Percentiles rank a stretch among this genome's conserved stretches.
Conservation (phyloP, 1,140 invertebrate genomes). For the Calycopis cecrops region DNA sequence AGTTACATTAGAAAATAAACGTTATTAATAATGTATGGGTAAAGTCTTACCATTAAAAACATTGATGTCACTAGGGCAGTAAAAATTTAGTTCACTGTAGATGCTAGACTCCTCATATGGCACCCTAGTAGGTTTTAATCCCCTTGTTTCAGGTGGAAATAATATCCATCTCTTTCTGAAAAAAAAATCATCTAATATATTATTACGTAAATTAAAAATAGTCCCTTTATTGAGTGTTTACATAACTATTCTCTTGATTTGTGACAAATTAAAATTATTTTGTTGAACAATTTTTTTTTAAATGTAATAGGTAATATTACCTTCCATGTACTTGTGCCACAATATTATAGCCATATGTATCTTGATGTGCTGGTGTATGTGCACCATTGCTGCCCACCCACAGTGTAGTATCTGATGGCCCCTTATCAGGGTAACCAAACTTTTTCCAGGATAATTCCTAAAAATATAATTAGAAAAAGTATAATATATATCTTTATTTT, state of each 20-base stretch:
- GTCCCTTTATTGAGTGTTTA: too few species aligned
- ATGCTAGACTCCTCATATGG: constrained; percentile 98
- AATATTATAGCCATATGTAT: constrained; percentile 96
- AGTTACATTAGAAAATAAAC: too few species aligned
- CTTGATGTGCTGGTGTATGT: constrained; percentile 95
- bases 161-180: constrained; percentile 93
- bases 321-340: constrained; percentile 91
- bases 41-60: constrained; percentile 57
- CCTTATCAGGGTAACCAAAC: constrained; percentile 84
- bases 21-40: too few species aligned
- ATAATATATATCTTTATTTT: too few species aligned
- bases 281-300: too few species aligned
- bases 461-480: too few species aligned
- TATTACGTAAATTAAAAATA: too few species aligned
- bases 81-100: constrained; percentile 91
- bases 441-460: constrained; percentile 83
- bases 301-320: constrained; percentile 60
- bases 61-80: constrained; percentile 74
- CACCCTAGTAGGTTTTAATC: constrained; percentile 88
- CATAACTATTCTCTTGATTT: too few species aligned
- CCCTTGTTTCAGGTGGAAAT: constrained; percentile 87
- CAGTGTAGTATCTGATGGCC: constrained; percentile 84
- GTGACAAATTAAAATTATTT: too few species aligned
- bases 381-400: constrained; percentile 94
- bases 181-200: constrained; percentile 24